These are phyloP conservation scores for Xerus rutilus DNA, from an alignment of 2,797 vertebrate genomes.

Conservation along the genomic window DNA sequence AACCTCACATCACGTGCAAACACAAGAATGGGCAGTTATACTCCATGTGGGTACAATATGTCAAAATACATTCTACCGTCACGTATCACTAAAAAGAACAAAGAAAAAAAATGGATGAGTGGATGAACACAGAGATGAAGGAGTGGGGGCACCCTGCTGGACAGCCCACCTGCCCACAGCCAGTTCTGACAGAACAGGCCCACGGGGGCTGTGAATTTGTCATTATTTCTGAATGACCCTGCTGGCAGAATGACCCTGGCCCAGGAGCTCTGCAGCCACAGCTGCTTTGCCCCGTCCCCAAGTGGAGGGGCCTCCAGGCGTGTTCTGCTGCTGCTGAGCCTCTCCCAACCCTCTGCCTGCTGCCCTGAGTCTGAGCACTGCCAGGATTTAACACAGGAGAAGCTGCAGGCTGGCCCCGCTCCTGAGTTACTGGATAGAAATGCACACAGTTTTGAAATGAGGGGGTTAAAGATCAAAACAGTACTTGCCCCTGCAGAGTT, in stretches of 20 bases:
- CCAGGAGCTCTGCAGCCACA: accelerated
- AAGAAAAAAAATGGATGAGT: too few relatives aligned
- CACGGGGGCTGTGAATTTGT: too few relatives aligned
- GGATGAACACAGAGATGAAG: background rate
- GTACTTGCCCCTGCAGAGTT: slow-evolving; percentile 83
- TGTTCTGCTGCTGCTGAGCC: background rate
- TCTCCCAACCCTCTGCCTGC: background rate
- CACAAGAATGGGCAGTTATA: too few relatives aligned
- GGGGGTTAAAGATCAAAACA: slow-evolving; percentile 85
- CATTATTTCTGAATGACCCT: too few relatives aligned
- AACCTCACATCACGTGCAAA: too few relatives aligned
- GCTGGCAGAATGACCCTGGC: background rate
- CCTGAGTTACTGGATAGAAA: slow-evolving; percentile 54
- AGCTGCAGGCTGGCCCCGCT: slow-evolving; percentile 2
- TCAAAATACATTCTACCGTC: too few relatives aligned
- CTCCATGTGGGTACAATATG: too few relatives aligned
- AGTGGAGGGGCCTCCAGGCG: background rate
- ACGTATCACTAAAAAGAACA: too few relatives aligned
- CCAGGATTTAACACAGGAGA: background rate
- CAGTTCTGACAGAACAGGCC: accelerated
- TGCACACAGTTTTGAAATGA: slow-evolving; percentile 74
- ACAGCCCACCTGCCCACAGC: background rate
- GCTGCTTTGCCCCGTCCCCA: background rate
- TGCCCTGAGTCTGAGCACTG: background rate
- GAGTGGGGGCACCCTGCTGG: accelerated